These are phyloP conservation scores for Scomberomorus guttatus DNA, from an alignment of 2,797 vertebrate species.

Conservation along the genomic window DNA sequence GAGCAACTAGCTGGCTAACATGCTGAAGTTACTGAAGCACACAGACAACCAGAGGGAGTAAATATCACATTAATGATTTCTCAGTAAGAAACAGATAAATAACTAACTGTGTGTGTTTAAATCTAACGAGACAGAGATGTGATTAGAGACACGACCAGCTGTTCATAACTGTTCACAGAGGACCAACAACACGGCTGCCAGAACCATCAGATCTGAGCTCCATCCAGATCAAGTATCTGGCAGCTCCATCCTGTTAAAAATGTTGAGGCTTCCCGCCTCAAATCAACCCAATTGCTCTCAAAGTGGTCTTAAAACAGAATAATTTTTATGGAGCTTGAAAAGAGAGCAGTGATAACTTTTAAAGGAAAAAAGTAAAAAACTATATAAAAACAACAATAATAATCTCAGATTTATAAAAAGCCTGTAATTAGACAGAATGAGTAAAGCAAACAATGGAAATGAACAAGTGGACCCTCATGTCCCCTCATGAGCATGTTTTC, in stretches of 20 bases:
- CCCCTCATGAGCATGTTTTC: neutral
- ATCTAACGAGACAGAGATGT: neutral
- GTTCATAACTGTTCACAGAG: neutral
- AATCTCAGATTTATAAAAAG: neutral
- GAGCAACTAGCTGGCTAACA: neutral
- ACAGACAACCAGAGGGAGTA: neutral
- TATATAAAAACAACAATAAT: neutral
- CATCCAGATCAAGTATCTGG: neutral
- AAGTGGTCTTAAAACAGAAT: neutral
- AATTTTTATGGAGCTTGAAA: neutral
- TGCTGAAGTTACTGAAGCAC: too few relatives aligned
- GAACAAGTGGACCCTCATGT: neutral
- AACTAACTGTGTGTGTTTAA: neutral
- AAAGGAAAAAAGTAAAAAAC: neutral
- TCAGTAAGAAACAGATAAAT: neutral
- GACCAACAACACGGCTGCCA: slow-evolving; percentile 23
- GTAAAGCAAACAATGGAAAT: neutral
- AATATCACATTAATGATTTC: neutral
- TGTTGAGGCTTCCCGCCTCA: neutral
- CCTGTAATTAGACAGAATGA: neutral
- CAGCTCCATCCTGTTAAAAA: neutral
- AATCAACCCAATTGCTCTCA: neutral
- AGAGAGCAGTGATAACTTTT: neutral
- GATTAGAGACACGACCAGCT: neutral
- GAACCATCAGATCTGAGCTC: neutral